Base-by-base conservation (phyloP, 2,797 vertebrate genomes). In the Sus cebifrons region DNA sequence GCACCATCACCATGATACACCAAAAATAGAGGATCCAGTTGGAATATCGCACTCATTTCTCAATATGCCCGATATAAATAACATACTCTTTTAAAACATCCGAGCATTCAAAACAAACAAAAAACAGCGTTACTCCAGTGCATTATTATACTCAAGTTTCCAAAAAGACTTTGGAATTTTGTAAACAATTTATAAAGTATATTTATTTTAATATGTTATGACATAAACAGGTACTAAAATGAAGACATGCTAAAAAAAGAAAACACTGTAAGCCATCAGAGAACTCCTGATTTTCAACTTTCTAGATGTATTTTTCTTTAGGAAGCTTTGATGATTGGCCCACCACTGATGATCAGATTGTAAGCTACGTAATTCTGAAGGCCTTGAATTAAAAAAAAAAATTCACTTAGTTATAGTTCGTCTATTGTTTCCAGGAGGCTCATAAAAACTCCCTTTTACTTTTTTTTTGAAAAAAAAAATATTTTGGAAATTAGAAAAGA, bases 151-250 rank as follows among this genome's bases (percentile, higher is more conserved):
- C 12, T 82, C 64, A 79, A 17, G 15, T 79, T 89, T 95, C 40
- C 1, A 92, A 65, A 89, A 68, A 91, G 36, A 79, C 15, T 89
- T 82, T 79, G 70, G 54, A 92, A 65, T 91, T 93, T 56, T 62
- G n/a, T 54, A 71, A 92, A 92, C 29, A 82, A 44, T 94, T 79
- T 65, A 36, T 20, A 93, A 95, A 44, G 58, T 83, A 29, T 32
- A 64, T n/a, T 78, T 96, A 78, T 58, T 92, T 87, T 68, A 89
- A 23, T 93, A 95, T 84, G 20, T 79, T 82, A 67, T 74, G 32
- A 62, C 52, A 84, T 86, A 79, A 87, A 92, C 12, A 52, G 20
- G 29, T 49, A 71, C 17, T 79, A 65, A 75, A 68, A n/a, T 17
- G 11, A 90, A 94, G 32, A 29, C 52, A 83, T 13, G 5, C n/a